Conservation (phyloP, 1,140 invertebrate species). For the Cydia amplana region DNA sequence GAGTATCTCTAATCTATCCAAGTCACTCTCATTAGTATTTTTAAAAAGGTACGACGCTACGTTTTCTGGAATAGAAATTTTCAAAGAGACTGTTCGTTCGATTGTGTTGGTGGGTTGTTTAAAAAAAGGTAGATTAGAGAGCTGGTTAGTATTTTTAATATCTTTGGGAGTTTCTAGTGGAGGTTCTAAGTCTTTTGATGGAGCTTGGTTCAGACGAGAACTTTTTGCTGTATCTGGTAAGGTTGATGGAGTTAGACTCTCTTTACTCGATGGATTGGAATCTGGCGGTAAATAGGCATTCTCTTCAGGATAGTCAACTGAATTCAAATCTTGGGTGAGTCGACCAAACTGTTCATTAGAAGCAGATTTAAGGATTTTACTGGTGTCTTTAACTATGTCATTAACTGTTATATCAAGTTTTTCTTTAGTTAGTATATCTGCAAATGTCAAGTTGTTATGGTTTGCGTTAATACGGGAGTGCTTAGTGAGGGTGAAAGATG, state of each 20-base stretch:
- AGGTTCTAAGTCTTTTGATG: constrained; percentile 61
- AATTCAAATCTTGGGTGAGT: constrained; percentile 47
- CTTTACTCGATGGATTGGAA: constrained; percentile 50
- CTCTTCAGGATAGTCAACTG: constrained; percentile 45
- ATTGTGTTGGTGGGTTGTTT: constrained; percentile 63
- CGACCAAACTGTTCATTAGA: constrained; percentile 48
- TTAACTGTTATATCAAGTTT: constrained; percentile 65
- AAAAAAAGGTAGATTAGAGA: constrained; percentile 62
- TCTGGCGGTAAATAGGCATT: constrained; percentile 46
- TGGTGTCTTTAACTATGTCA: constrained; percentile 66
- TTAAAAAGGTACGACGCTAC: constrained; percentile 65
- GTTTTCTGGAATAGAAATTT: constrained; percentile 72
- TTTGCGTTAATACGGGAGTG: constrained; percentile 50
- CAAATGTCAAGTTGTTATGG: constrained; percentile 61
- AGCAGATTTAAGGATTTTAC: constrained; percentile 50
- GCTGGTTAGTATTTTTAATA: constrained; percentile 47
- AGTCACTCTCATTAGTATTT: constrained; percentile 48
- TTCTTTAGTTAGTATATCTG: constrained; percentile 66
- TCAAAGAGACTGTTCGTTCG: constrained; percentile 70
- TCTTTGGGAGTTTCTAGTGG: constrained; percentile 49
- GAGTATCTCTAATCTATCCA: constrained; percentile 66
- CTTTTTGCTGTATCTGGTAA: constrained; percentile 46
- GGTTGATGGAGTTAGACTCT: constrained; percentile 51
- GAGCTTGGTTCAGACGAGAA: constrained; percentile 47
- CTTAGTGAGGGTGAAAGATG: constrained; percentile 45